These are phyloP conservation scores for Pavo muticus DNA, from an alignment of 2,113 vertebrate genomes.

Conservation along the genomic window DNA sequence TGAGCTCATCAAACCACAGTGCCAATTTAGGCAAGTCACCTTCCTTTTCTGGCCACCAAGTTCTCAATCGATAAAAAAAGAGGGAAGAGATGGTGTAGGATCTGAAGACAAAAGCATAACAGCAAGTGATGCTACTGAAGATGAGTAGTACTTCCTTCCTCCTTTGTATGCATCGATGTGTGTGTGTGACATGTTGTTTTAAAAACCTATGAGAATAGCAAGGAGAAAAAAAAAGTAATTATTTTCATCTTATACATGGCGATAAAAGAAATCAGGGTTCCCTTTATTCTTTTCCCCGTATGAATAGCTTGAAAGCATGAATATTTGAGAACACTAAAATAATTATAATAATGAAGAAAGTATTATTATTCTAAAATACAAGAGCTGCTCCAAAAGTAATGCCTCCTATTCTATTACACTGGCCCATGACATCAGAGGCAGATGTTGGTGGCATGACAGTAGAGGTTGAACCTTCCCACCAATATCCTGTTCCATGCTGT, in stretches of 20 bases:
- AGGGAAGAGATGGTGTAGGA: background rate
- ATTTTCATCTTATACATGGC: background rate
- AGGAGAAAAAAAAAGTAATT: background rate
- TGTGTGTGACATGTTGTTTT: background rate
- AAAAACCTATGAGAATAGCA: background rate
- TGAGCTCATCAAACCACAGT: background rate
- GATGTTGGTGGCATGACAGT: no score
- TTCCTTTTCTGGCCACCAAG: background rate
- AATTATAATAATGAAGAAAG: background rate
- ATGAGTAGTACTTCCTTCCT: background rate
- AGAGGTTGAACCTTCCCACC: no score
- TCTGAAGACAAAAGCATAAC: background rate
- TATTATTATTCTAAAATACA: no score
- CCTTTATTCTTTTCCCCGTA: background rate
- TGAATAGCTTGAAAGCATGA: background rate
- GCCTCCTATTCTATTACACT: no score
- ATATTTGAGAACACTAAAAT: background rate
- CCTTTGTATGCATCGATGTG: background rate
- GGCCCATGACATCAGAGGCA: no score
- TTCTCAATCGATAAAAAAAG: background rate
- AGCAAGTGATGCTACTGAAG: background rate
- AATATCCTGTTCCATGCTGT: no score
- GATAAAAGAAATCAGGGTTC: background rate
- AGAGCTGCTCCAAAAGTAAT: no score
- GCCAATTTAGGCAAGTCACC: background rate